Evolutionary conservation across 2,797 vertebrate genomes (phyloP).

Genomic region (Centropyge bicolor): DNA sequence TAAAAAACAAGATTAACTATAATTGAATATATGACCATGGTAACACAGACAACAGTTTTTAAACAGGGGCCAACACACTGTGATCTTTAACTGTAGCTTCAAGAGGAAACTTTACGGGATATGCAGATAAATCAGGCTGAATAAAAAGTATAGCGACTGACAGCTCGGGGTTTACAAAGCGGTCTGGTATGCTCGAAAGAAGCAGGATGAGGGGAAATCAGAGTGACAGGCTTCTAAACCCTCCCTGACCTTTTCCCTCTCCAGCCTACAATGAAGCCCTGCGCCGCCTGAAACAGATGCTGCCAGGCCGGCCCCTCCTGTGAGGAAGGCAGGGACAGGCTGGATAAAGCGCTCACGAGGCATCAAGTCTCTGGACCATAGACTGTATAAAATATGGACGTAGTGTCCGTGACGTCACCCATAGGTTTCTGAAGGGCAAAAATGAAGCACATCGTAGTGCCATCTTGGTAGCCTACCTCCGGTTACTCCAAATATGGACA

Average conservation of each 20-base stretch:
- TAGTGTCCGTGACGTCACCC: too few relatives aligned
- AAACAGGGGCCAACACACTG: slow-evolving; percentile 1
- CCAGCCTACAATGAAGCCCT: slow-evolving; percentile 24
- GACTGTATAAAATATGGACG: too few relatives aligned
- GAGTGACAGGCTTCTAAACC: slow-evolving; percentile 62
- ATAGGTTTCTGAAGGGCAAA: too few relatives aligned
- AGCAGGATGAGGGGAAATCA: slow-evolving; percentile 45
- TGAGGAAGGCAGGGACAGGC: slow-evolving; percentile 26
- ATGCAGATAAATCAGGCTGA: slow-evolving; percentile 55
- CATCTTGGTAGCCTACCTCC: too few relatives aligned
- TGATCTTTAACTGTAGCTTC: slow-evolving; percentile 28
- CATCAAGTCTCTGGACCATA: slow-evolving; percentile 16
- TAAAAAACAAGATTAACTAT: slow-evolving; percentile 6
- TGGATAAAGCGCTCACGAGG: slow-evolving; percentile 22
- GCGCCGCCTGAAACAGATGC: slow-evolving; percentile 61
- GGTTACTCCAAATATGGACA: too few relatives aligned
- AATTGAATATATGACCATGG: slow-evolving; percentile 32
- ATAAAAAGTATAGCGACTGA: slow-evolving; percentile 37
- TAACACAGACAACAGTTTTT: slow-evolving; percentile 20
- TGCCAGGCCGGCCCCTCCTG: slow-evolving; percentile 45
- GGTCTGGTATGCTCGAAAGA: slow-evolving; percentile 43
- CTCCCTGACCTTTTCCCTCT: slow-evolving; percentile 56
- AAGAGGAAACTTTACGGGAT: slow-evolving; percentile 38
- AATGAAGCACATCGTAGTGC: too few relatives aligned
- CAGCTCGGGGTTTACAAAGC: slow-evolving; percentile 49